Percentiles rank a stretch among this genome's conserved stretches.
These are phyloP conservation scores for Phengaris arion DNA, from an alignment of 2,888 invertebrate genomes.

Conservation along the genomic window DNA sequence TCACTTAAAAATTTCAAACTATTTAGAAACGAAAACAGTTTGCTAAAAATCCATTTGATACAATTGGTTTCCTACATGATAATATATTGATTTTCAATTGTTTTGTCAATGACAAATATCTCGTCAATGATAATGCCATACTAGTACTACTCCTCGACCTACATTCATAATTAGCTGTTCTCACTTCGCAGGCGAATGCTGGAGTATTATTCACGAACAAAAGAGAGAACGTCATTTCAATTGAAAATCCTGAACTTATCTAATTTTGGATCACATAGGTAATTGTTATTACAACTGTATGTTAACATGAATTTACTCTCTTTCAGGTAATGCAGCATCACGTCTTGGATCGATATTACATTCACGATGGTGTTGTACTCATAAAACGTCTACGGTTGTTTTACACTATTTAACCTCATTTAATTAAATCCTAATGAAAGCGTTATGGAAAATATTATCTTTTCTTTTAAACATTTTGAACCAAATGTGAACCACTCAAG, in stretches of 20 bases:
- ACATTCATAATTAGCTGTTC: background rate
- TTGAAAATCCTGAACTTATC: background rate
- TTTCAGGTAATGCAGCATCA: conserved; percentile 9
- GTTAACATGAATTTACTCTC: background rate
- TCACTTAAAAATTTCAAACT: too few species aligned
- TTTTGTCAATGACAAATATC: background rate
- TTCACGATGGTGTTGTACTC: too few species aligned
- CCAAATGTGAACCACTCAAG: too few species aligned
- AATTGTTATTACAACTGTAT: too few species aligned
- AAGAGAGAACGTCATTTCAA: background rate
- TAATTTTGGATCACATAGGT: background rate
- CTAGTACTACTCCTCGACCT: background rate
- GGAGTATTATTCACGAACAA: background rate
- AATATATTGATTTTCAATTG: background rate
- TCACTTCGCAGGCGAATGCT: background rate
- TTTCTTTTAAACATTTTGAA: too few species aligned
- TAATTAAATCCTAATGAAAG: too few species aligned
- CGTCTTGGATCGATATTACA: background rate
- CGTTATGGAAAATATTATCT: too few species aligned
- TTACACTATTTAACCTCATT: too few species aligned
- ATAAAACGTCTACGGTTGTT: too few species aligned
- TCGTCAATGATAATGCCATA: background rate
- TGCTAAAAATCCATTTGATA: too few species aligned
- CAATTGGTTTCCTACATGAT: too few species aligned
- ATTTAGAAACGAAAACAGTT: too few species aligned